Evolutionary conservation across 1,140 invertebrate genomes (phyloP), one percentile per base, ranked within the genome.

Genomic region (Ruditapes philippinarum): DNA sequence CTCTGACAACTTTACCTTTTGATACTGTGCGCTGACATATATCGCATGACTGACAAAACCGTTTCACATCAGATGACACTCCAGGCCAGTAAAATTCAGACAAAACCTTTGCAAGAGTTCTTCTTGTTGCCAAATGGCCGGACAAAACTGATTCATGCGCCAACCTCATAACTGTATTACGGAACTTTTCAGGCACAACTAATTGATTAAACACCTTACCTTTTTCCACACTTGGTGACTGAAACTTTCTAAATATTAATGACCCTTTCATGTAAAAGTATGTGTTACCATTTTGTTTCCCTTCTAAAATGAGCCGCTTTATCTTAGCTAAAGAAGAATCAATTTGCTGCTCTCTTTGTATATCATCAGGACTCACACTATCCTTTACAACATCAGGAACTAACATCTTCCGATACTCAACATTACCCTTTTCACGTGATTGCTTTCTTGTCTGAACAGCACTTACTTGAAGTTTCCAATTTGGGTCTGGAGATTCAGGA

Each of bases 1-100:
- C 88, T 62, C 73, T 86, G 7, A 5, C 36, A 25, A 89, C 70
- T 54, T 28, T 65, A 36, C 90, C 80, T 49, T 89, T 90, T 45
- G 42, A 38, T 62, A 28, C 14, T 17, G 80, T 83, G 17, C 33
- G 36, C 45, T 83, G 80, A 36, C 60, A 83, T 22, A 68, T 49
- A 33, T 45, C 62, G 68, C 80, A 42, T 9, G 60, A 83, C 14
- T 51, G 73, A 51, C 78, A 88, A 49, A 51, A 89, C 57, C 86
- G 19, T 1, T 36, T 78, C n/a, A 84, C 40, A 45, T 89, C 86
- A 33, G 45, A 38, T 25, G 28, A 4, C 19, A 89, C 36, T 0
- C 86, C 80, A 36, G 79, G 79, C 90, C 90, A 91, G 36, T 83
- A 83, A 54, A 68, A 83, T 60, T 83, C 81, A 49, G 38, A 40